Evolutionary conservation across 2,113 vertebrate genomes (phyloP).

Genomic region (Atherinomorus stipes): DNA sequence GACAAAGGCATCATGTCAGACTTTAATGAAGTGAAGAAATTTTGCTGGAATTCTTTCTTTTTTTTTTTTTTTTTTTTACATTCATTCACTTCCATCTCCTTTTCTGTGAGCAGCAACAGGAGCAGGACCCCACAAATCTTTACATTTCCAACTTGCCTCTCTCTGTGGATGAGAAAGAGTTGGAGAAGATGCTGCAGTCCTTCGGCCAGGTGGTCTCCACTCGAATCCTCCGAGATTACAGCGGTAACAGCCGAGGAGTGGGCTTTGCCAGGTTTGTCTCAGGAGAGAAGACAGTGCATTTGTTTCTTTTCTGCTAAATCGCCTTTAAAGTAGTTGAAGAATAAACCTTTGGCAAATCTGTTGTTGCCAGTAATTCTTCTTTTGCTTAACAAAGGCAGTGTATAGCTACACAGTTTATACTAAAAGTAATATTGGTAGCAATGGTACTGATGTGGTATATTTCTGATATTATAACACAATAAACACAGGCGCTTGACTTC

Average conservation of each 20-base stretch:
- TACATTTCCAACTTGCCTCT: constrained; percentile 99
- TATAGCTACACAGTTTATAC: constrained; percentile 1
- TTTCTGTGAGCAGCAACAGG: constrained; percentile 91
- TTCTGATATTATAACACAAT: constrained; percentile 9
- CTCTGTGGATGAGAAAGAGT: constrained; percentile 97
- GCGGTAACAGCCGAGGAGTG: constrained; percentile 95
- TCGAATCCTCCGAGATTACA: constrained; percentile 97
- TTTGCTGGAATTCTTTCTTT: too few relatives aligned
- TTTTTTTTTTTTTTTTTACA: too few relatives aligned
- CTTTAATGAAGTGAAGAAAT: not conserved
- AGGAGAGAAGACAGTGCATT: not conserved
- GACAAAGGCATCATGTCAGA: not conserved
- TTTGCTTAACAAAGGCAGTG: not conserved
- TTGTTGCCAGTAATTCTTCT: not conserved
- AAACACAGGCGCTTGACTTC: not conserved
- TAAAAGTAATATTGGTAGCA: constrained; percentile 1
- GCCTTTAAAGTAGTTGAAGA: constrained; percentile 2
- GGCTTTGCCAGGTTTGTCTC: constrained; percentile 95
- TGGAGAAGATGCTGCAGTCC: constrained; percentile 96
- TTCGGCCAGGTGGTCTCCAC: constrained; percentile 96
- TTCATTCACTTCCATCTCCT: constrained; percentile 27
- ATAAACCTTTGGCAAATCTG: constrained; percentile 2
- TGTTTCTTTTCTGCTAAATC: not conserved
- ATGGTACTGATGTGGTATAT: not conserved
- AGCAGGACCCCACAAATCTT: constrained; percentile 93